Evolutionary conservation across 2,797 vertebrate genomes (phyloP).

Genomic region (Platyrinchus mystaceus): DNA sequence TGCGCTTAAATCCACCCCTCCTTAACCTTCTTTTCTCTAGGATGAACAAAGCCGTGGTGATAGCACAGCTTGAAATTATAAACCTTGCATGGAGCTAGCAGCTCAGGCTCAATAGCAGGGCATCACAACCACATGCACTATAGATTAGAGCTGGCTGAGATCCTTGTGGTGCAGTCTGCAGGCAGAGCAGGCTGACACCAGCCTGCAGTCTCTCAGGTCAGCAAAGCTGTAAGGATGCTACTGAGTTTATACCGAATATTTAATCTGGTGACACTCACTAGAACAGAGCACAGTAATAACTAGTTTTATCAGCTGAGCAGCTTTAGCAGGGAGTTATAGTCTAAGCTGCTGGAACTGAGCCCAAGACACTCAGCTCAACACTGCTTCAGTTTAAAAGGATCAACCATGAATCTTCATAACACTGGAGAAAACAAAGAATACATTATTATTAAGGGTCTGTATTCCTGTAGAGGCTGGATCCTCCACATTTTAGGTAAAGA

Average conservation of each 20-base stretch:
- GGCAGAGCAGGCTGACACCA: not conserved
- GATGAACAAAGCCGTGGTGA: not conserved
- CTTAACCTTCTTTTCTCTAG: not conserved
- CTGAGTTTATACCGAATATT: not conserved
- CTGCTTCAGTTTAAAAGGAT: not conserved
- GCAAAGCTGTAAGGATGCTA: not conserved
- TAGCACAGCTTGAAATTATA: not conserved
- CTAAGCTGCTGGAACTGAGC: slow-evolving; percentile 45
- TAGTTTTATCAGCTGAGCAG: slow-evolving; percentile 33
- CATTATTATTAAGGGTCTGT: not conserved
- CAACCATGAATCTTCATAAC: not conserved
- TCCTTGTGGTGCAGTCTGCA: not conserved
- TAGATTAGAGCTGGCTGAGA: not conserved
- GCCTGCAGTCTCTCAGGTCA: not conserved
- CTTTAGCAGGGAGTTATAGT: slow-evolving; percentile 10
- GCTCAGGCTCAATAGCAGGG: not conserved
- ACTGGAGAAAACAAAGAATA: not conserved
- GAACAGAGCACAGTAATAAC: slow-evolving; percentile 28
- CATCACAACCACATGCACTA: not conserved
- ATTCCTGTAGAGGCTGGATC: not conserved
- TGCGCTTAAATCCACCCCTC: not conserved
- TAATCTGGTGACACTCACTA: not conserved
- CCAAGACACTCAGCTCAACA: not conserved
- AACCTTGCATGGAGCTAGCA: not conserved
- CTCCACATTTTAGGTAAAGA: not conserved